A percentile compares a stretch with the other conserved stretches of the same genome.
Conservation (phyloP, 2,113 vertebrate species). For the Psilopogon haemacephalus region DNA sequence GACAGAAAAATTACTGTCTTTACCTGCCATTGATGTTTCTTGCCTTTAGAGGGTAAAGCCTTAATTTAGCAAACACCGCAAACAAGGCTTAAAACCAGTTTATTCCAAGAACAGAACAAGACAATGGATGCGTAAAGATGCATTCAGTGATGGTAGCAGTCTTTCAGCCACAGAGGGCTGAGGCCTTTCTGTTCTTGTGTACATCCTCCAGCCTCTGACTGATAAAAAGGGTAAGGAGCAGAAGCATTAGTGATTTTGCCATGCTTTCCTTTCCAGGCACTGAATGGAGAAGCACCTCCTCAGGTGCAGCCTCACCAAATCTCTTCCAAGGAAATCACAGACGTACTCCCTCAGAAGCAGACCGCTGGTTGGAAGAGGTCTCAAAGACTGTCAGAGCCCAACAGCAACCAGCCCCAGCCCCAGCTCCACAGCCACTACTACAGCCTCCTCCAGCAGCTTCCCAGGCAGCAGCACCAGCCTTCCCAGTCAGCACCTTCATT, state of each 20-base stretch:
- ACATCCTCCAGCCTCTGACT: not conserved
- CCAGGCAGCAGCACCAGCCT: slow-evolving; percentile 75
- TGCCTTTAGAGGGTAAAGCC: not conserved
- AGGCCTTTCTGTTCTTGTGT: not conserved
- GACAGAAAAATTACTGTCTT: not conserved
- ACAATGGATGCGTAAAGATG: not conserved
- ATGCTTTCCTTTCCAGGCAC: slow-evolving; percentile 62
- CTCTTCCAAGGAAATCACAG: slow-evolving; percentile 80
- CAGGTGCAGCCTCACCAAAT: slow-evolving; percentile 65
- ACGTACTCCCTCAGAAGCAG: slow-evolving; percentile 94
- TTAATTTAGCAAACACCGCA: not conserved
- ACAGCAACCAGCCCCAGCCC: slow-evolving; percentile 67
- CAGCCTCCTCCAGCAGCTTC: slow-evolving; percentile 70
- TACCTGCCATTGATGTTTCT: not conserved
- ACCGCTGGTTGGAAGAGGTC: slow-evolving; percentile 97
- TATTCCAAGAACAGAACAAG: not conserved
- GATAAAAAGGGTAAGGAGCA: not conserved
- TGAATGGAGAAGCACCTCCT: slow-evolving; percentile 74
- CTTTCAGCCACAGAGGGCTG: not conserved
- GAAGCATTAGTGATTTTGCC: not conserved
- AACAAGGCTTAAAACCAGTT: not conserved
- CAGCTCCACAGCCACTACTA: slow-evolving; percentile 68
- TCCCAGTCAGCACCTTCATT: slow-evolving; percentile 79
- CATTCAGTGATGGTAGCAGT: not conserved
- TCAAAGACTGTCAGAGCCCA: slow-evolving; percentile 88